Percentiles rank a stretch among this genome's conserved stretches.
These are phyloP conservation scores for Drosophila atripex DNA, from an alignment of 2,888 invertebrate species.

Conservation along the genomic window DNA sequence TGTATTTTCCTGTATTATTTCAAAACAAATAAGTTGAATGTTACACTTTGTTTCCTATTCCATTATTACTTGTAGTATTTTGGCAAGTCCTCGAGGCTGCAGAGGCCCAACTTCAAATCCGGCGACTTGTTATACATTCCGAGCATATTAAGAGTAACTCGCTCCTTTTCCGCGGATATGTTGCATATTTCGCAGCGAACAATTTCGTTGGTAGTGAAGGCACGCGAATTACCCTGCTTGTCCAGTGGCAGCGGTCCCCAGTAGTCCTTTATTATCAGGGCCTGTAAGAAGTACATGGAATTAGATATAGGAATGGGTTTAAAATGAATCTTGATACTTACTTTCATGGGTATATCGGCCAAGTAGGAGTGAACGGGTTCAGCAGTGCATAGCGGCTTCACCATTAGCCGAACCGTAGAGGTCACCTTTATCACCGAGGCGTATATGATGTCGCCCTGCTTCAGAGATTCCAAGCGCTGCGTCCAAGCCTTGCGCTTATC, in stretches of 20 bases:
- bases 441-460: constrained; percentile 91
- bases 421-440: constrained; percentile 89
- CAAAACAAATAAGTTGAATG: not conserved
- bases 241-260: constrained; percentile 83
- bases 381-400: constrained; percentile 92
- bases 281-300: constrained; percentile 41
- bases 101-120: constrained; percentile 91
- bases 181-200: constrained; percentile 95
- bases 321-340: constrained; percentile 79
- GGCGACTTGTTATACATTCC: constrained; percentile 89
- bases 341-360: constrained; percentile 94
- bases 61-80: constrained; percentile 91
- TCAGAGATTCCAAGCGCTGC: constrained; percentile 90
- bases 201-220: constrained; percentile 92
- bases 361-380: constrained; percentile 91
- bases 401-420: constrained; percentile 81
- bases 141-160: constrained; percentile 94
- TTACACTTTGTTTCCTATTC: not conserved
- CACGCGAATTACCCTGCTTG: constrained; percentile 90
- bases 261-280: constrained; percentile 57
- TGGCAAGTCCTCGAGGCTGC: constrained; percentile 92
- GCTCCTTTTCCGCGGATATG: constrained; percentile 93
- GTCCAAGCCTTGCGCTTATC: constrained; percentile 91
- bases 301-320: not conserved
- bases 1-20: constrained; percentile 48